These are phyloP conservation scores for Oryctes rhinoceros DNA, from an alignment of 1,140 invertebrate genomes.

Conservation along the genomic window DNA sequence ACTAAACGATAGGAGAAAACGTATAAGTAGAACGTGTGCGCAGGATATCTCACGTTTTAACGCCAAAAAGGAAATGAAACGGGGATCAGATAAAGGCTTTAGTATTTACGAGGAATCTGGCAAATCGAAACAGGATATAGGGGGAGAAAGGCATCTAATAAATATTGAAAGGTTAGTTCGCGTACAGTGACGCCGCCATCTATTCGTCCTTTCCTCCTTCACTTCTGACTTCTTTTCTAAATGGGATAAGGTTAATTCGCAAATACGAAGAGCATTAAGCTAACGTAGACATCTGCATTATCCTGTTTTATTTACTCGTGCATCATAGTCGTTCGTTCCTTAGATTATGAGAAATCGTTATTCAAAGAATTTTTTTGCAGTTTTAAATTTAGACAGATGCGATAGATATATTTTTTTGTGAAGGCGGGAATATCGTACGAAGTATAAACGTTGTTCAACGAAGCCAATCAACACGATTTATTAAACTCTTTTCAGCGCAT, in stretches of 20 bases:
- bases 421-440: no score
- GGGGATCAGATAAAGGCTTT: constrained; percentile 30
- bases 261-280: neutral
- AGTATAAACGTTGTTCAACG: no score
- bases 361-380: no score
- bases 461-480: no score
- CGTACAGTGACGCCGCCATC: neutral
- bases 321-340: neutral
- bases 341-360: no score
- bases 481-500: no score
- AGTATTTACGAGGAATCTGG: constrained; percentile 33
- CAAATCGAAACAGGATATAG: constrained; percentile 30
- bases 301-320: neutral
- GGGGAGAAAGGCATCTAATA: constrained; percentile 18
- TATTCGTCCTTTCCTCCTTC: neutral
- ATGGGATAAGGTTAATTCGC: neutral
- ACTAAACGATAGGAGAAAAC: neutral
- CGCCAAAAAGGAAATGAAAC: constrained; percentile 33
- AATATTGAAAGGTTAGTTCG: constrained; percentile 27
- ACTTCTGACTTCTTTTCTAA: neutral
- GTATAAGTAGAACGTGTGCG: constrained; percentile 27
- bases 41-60: constrained; percentile 20
- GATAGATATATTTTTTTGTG: no score
- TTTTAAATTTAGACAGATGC: no score
- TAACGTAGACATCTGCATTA: neutral